Conservation (phyloP, 1,140 invertebrate species). For the Eriocheir sinensis region DNA sequence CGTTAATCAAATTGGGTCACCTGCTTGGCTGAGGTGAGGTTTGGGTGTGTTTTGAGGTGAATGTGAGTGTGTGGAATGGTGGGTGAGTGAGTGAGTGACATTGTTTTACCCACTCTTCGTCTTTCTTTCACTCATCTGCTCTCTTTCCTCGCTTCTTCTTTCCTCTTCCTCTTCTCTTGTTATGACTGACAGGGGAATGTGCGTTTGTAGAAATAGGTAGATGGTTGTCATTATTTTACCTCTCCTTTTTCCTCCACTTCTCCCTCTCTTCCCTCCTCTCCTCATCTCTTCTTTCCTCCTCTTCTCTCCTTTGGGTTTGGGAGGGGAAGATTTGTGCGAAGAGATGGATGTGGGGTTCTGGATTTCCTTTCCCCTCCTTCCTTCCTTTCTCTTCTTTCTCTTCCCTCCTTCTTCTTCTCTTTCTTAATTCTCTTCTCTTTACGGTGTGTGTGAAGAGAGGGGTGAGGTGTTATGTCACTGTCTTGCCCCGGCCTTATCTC, state of each 20-base stretch:
- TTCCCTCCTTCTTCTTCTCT: background rate
- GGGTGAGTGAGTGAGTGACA: background rate
- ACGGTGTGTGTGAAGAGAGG: no score
- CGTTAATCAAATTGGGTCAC: conserved; percentile 3
- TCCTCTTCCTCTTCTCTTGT: background rate
- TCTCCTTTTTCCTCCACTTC: background rate
- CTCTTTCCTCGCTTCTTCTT: background rate
- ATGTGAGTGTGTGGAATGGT: no score
- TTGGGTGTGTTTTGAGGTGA: no score
- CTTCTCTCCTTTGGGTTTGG: background rate
- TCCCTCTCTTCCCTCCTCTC: background rate
- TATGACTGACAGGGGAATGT: no score
- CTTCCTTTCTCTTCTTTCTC: background rate
- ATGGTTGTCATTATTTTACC: no score
- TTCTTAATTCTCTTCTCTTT: background rate
- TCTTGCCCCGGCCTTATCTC: no score
- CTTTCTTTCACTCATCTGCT: background rate
- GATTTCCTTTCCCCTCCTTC: background rate
- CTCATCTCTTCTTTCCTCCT: background rate
- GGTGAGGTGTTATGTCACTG: no score
- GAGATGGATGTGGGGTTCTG: no score
- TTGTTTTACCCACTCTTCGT: background rate
- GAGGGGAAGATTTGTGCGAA: no score
- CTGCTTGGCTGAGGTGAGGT: background rate
- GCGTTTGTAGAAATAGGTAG: no score